Evolutionary conservation across 2,113 vertebrate species (phyloP).

Genomic region (Serinus canaria): DNA sequence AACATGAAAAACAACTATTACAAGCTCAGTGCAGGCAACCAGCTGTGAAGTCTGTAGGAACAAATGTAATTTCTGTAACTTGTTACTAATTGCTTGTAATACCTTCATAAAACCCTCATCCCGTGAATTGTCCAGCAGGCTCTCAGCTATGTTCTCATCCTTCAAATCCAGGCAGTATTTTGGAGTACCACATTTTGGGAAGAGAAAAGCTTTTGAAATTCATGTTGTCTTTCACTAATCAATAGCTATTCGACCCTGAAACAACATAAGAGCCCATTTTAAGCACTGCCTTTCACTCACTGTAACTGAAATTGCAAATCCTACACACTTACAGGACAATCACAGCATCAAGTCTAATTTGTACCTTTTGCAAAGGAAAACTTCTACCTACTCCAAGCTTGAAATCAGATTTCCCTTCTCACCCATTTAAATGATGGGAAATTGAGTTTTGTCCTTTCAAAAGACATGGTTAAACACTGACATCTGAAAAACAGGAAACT

Average conservation of each 20-base stretch:
- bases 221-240: background rate
- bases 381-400: background rate
- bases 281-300: background rate
- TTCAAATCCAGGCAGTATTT: background rate
- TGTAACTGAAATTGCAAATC: background rate
- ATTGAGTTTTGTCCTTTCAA: background rate
- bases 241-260: background rate
- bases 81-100: background rate
- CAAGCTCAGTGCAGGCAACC: background rate
- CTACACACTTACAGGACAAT: background rate
- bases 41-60: background rate
- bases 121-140: background rate
- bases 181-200: background rate
- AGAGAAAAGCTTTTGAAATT: background rate
- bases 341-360: background rate
- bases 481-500: background rate
- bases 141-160: background rate
- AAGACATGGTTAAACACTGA: background rate
- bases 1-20: background rate
- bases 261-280: fast-evolving
- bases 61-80: background rate
- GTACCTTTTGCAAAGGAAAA: background rate
- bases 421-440: background rate
- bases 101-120: background rate
- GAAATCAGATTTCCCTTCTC: background rate